Conservation (phyloP, 2,113 vertebrate genomes). For the Peromyscus polionotus region DNA sequence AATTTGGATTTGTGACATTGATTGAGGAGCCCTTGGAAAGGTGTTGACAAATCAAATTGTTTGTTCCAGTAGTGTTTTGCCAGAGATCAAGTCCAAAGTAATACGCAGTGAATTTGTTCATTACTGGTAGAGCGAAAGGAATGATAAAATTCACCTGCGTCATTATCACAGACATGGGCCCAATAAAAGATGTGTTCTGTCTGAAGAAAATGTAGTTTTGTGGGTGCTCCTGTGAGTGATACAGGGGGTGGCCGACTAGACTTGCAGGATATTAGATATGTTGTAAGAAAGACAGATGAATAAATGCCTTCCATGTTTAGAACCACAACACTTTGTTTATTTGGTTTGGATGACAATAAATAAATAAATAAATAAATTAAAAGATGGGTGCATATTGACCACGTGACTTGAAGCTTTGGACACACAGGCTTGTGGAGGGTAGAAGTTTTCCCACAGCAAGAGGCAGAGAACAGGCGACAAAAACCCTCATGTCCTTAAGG, state of each 20-base stretch:
- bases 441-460: neutral
- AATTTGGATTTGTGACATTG: slow-evolving; percentile 99
- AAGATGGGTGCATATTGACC: neutral
- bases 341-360: neutral
- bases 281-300: slow-evolving; percentile 69
- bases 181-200: slow-evolving; percentile 87
- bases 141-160: slow-evolving; percentile 93
- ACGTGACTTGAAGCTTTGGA: neutral
- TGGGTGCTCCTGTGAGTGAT: slow-evolving; percentile 67
- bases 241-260: slow-evolving; percentile 56
- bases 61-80: slow-evolving; percentile 99
- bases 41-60: slow-evolving; percentile 99
- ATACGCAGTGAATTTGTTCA: slow-evolving; percentile 99
- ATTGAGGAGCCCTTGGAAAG: slow-evolving; percentile 99
- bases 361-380: no score
- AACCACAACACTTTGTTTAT: slow-evolving; percentile 23
- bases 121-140: slow-evolving; percentile 94
- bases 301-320: slow-evolving; percentile 35
- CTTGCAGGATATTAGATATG: slow-evolving; percentile 72
- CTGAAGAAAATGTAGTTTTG: slow-evolving; percentile 84
- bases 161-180: slow-evolving; percentile 88
- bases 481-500: neutral
- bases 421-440: neutral
- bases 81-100: slow-evolving; percentile 99
- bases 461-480: neutral